Base-by-base conservation (phyloP, 1,140 invertebrate species). In the Zelostemma sp. region DNA sequence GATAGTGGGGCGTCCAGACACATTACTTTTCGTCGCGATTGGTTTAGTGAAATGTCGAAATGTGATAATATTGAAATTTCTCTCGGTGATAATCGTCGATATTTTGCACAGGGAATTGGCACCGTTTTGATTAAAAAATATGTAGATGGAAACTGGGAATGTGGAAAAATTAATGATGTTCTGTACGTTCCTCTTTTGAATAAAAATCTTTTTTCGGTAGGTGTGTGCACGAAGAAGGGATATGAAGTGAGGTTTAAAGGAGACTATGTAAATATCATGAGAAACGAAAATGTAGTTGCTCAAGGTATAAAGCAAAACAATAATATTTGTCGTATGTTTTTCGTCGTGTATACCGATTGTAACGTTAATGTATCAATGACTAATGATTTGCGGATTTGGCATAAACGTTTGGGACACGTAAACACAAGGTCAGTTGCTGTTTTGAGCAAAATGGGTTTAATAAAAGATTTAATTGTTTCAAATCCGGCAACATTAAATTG, bases 181-280 rank as follows among this genome's bases (percentile, higher is more conserved):
- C 45, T 70, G 16, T 73, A 70, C 41, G 63, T 70, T 12, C 68
- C 72, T 15, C 51, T 66, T 43, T 14, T 72, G 6, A 50, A 43
- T 11, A 64, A 64, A 57, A 69, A 78, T 63, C 60, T 78, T 40
- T 71, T 78, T 47, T 78, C 73, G 38, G 64, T 70, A 3, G 69
- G 57, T 19, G 55, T 68, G 12, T 68, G 58, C 46, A 60, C 70
- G 21, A 48, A 40, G 41, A 62, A 67, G 54, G 51, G 64, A 25
- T 60, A 33, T 12, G 35, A 56, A 9, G 46, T 71, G 28, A 40
- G n/a, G 1, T 63, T 62, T 15, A 49, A 49, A n/a, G 16, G 28
- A 19, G 6, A 65, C 35, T 14, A 21, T 6, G 68, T 74, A 21
- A 53, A 45, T 14, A 68, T 74, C 35, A 40, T 41, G 31, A 47